These are phyloP conservation scores for cat (Felis catus) DNA, from an alignment of 2,113 vertebrate species.

Conservation along the genomic window DNA sequence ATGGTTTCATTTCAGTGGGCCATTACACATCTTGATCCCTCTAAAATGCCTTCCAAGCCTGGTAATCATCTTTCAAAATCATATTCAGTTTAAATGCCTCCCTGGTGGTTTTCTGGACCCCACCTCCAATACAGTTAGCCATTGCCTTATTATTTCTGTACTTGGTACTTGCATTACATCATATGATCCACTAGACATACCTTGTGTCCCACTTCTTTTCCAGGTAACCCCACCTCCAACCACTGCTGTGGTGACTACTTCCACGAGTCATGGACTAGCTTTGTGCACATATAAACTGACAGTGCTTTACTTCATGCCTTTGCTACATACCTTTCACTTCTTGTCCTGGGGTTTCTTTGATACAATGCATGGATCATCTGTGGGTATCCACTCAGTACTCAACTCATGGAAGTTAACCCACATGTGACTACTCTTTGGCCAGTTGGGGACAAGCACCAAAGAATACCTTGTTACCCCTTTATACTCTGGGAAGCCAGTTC, in stretches of 20 bases:
- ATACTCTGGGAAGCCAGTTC: background rate
- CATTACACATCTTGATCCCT: background rate
- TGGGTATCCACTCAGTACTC: background rate
- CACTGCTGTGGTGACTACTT: background rate
- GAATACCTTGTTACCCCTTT: background rate
- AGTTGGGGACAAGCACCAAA: background rate
- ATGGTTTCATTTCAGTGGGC: background rate
- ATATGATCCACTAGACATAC: background rate
- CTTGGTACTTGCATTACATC: background rate
- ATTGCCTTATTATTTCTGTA: background rate
- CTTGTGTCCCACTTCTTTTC: background rate
- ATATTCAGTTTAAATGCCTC: background rate
- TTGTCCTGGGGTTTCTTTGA: background rate
- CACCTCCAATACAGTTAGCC: background rate
- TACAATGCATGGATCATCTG: background rate
- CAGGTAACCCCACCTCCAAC: background rate
- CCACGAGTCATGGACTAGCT: background rate
- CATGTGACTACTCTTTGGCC: background rate
- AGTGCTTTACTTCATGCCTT: background rate
- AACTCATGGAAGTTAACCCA: background rate
- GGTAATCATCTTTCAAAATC: background rate
- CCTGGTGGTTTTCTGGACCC: background rate
- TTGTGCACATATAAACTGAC: background rate
- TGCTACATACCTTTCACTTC: background rate
- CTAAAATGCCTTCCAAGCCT: background rate